Percentiles rank a stretch among this genome's conserved stretches.
Evolutionary conservation across 2,797 vertebrate genomes (phyloP).

Genomic region (Poeciliopsis turneri): DNA sequence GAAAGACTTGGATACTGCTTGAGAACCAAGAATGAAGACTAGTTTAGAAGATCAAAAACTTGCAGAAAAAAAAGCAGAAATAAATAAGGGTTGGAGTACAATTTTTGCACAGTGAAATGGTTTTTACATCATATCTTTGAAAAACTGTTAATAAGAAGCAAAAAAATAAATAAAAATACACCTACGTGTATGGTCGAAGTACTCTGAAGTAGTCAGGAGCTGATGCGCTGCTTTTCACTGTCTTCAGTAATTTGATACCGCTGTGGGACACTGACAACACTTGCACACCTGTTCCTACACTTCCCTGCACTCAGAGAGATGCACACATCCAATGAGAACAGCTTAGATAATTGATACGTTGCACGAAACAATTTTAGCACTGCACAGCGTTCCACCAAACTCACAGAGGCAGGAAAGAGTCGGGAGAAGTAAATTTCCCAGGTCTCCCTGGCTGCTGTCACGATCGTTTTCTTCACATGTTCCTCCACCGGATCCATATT

Average conservation of each 20-base stretch:
- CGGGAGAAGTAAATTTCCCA: constrained; percentile 97
- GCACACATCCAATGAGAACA: constrained; percentile 26
- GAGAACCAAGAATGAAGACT: not conserved
- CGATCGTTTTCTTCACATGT: constrained; percentile 86
- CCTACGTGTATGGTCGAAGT: constrained; percentile 88
- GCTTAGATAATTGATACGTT: constrained; percentile 11
- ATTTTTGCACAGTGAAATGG: not conserved
- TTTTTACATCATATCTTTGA: not conserved
- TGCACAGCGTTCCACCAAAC: not conserved
- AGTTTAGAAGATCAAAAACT: not conserved
- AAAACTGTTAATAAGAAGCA: not conserved
- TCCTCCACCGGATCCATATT: constrained; percentile 88
- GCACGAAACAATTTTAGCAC: constrained; percentile 1
- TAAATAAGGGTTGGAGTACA: not conserved
- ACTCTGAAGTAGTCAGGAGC: constrained; percentile 89
- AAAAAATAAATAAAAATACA: constrained; percentile 3
- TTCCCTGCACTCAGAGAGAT: constrained; percentile 84
- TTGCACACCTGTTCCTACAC: constrained; percentile 94
- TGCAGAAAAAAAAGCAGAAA: not conserved
- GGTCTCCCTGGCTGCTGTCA: constrained; percentile 85
- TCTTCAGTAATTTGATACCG: constrained; percentile 91
- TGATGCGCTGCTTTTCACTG: constrained; percentile 84
- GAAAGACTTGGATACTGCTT: not conserved
- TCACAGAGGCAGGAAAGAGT: constrained; percentile 95
- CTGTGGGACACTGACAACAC: constrained; percentile 91